These are phyloP conservation scores for Aromia moschata DNA, from an alignment of 2,888 invertebrate genomes.

Conservation along the genomic window DNA sequence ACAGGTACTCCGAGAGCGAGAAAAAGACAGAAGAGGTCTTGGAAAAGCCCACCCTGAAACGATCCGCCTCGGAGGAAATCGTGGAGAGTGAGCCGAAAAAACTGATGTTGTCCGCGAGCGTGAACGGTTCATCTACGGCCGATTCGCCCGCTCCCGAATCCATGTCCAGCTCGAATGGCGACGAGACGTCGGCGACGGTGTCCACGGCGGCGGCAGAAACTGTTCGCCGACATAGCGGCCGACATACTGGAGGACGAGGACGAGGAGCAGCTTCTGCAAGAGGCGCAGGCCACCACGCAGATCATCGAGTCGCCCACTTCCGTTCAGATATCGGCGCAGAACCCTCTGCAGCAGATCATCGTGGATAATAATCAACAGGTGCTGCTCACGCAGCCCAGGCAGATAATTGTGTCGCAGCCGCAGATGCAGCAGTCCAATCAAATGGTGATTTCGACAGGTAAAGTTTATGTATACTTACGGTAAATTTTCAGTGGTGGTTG, in stretches of 20 bases:
- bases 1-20: slow-evolving; percentile 19
- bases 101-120: slow-evolving; percentile 50
- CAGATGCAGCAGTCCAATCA: slow-evolving; percentile 50
- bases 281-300: slow-evolving; percentile 44
- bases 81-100: slow-evolving; percentile 64
- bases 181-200: slow-evolving; percentile 69
- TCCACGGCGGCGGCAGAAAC: slow-evolving; percentile 86
- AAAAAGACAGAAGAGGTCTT: slow-evolving; percentile 30
- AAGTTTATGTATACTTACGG: slow-evolving; percentile 3
- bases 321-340: slow-evolving; percentile 34
- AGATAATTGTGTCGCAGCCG: slow-evolving; percentile 65
- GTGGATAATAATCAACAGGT: slow-evolving; percentile 59
- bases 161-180: slow-evolving; percentile 63
- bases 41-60: slow-evolving; percentile 18
- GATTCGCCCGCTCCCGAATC: slow-evolving; percentile 64
- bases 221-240: slow-evolving; percentile 86
- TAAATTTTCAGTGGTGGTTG: not conserved
- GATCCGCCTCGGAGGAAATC: slow-evolving; percentile 53
- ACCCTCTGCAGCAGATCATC: slow-evolving; percentile 53
- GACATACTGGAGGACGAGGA: slow-evolving; percentile 87
- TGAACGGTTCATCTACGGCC: slow-evolving; percentile 55
- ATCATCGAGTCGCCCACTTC: slow-evolving; percentile 28
- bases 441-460: slow-evolving; percentile 50
- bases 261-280: slow-evolving; percentile 63
- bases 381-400: slow-evolving; percentile 61